Evolutionary conservation across 23 tunicate genomes (phyloP).

Genomic region (Halocynthia aurantium): DNA sequence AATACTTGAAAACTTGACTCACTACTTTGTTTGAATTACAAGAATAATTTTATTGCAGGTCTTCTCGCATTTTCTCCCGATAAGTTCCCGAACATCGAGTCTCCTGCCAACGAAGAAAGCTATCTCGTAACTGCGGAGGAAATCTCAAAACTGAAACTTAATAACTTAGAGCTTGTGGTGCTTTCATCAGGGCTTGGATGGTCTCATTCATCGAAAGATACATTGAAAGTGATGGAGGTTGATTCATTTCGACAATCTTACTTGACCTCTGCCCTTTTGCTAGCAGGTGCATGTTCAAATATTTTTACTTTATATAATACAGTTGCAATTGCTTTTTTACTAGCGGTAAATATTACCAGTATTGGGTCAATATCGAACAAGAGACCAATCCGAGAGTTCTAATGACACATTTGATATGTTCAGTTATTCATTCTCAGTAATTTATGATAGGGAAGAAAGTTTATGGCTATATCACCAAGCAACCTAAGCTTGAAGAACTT

Average conservation of each 20-base stretch:
- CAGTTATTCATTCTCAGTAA: no score
- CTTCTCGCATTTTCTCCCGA: conserved; percentile 57
- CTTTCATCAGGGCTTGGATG: conserved; percentile 58
- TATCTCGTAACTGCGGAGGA: conserved; percentile 41
- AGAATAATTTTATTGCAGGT: conserved; percentile 23
- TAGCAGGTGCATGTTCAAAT: conserved; percentile 14
- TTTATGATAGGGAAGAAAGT: no score
- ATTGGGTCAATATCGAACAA: no score
- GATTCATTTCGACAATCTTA: no score
- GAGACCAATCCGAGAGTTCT: no score
- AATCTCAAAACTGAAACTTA: neutral
- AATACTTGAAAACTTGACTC: neutral
- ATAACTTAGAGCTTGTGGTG: conserved; percentile 26
- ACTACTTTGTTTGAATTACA: neutral
- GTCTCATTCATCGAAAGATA: conserved; percentile 11
- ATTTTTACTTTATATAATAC: no score
- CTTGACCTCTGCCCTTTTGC: neutral
- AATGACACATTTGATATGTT: no score
- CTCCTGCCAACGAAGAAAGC: conserved; percentile 14
- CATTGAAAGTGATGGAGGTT: no score
- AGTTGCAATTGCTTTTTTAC: no score
- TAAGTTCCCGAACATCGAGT: conserved; percentile 26
- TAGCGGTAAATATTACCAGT: no score
- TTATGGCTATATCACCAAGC: no score
- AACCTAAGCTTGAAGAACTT: no score